These are phyloP conservation scores for Dryobotodes eremita DNA, from an alignment of 2,888 invertebrate genomes.

Conservation along the genomic window DNA sequence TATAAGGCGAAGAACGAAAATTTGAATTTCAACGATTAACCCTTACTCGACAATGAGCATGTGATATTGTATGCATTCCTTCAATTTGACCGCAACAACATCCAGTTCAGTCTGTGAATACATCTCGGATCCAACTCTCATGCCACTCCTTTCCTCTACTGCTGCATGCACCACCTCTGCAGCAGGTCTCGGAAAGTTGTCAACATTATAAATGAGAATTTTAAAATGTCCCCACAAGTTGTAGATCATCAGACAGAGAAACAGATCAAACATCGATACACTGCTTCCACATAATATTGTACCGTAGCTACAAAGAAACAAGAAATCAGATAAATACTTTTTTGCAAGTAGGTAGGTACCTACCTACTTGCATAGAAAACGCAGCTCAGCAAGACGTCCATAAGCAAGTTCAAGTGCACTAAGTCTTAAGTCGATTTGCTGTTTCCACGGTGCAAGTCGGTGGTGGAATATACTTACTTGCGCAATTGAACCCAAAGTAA, in stretches of 20 bases:
- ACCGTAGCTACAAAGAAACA: slow-evolving; percentile 44
- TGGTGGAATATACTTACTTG: background rate
- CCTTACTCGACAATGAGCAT: slow-evolving; percentile 52
- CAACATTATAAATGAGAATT: slow-evolving; percentile 64
- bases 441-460: background rate
- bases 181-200: slow-evolving; percentile 56
- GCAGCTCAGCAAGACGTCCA: background rate
- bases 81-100: slow-evolving; percentile 30
- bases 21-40: background rate
- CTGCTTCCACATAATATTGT: slow-evolving; percentile 51
- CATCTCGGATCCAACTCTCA: slow-evolving; percentile 34
- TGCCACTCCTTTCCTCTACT: slow-evolving; percentile 1
- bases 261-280: slow-evolving; percentile 64
- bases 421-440: background rate
- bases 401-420: background rate
- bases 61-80: slow-evolving; percentile 54
- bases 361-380: background rate
- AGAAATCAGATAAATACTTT: background rate
- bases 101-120: slow-evolving; percentile 50
- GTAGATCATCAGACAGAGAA: slow-evolving; percentile 66
- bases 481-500: background rate
- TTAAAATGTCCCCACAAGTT: slow-evolving; percentile 69
- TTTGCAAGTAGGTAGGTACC: too few relatives aligned
- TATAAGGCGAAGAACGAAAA: too few relatives aligned
- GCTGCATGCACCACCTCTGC: slow-evolving; percentile 12